Evolutionary conservation across 2,113 vertebrate species (phyloP), one percentile per base, ranked within the genome.

Genomic region (Illadopsis cleaveri): DNA sequence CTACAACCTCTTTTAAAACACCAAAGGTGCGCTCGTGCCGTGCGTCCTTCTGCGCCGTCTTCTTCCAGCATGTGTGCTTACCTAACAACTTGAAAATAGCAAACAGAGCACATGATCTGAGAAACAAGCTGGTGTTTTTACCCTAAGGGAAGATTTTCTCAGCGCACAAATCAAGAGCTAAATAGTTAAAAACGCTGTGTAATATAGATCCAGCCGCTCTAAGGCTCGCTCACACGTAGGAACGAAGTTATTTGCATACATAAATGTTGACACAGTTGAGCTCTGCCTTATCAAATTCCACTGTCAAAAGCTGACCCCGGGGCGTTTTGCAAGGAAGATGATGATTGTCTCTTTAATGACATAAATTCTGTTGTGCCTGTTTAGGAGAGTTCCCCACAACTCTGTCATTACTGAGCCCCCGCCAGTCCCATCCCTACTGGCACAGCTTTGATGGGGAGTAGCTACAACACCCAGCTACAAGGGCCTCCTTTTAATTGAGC

Each of bases 281-380:
- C 87, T 70, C 54, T 3, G 27, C 11, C 1, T 68, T 86, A 73
- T 47, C 90, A 86, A 70, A 88, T 38, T 23, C 47, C 5, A 0
- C 82, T 86, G 90, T 93, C 93, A 95, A 37, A 90, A 82, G 83
- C 35, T 95, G 83, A 89, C 86, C 91, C 35, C 35, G 1, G 1
- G 80, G 91, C 77, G 0, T 71, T 93, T 38, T 47, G 44, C 70
- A 61, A 31, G 83, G 15, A 47, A 16, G 50, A 37, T 40, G 88
- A 86, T 86, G 86, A 53, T 94, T 84, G 90, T 93, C 61, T 95
- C 68, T 95, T 60, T 81, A 81, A 94, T 94, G 73, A 40, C 66
- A 93, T 82, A 24, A 87, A 66, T 62, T 94, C 56, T 90, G 86
- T 86, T 96, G 80, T 89, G 91, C 78, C 81, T 89, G 1, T 92